Conservation (phyloP, 2,888 invertebrate species). For the Amiota minor region DNA sequence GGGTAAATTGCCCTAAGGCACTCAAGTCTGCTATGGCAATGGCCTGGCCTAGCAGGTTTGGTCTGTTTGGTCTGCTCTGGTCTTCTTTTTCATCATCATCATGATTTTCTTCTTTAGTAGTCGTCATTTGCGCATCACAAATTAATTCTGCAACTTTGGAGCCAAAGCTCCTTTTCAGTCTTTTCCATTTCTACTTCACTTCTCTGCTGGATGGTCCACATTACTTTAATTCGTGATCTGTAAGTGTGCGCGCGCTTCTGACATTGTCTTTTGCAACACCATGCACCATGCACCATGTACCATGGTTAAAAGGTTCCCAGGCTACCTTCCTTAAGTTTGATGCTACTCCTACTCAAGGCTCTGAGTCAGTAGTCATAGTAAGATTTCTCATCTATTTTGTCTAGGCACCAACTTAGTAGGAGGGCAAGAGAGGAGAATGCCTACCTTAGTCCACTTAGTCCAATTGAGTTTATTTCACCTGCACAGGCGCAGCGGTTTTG, state of each 20-base stretch:
- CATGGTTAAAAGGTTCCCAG: background rate
- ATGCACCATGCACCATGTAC: conserved; percentile 1
- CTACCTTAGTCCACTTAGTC: conserved; percentile 33
- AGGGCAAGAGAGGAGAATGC: background rate
- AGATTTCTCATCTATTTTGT: conserved; percentile 31
- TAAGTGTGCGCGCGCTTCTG: conserved; percentile 38
- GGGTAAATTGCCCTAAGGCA: conserved; percentile 58
- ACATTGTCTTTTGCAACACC: background rate
- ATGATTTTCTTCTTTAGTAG: conserved; percentile 12
- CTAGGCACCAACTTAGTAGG: background rate
- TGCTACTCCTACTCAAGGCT: conserved; percentile 38
- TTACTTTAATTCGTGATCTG: conserved; percentile 37
- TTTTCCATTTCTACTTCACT: background rate
- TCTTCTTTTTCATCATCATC: no score
- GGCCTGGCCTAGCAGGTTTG: background rate
- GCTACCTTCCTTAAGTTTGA: conserved; percentile 14
- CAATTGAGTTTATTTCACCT: conserved; percentile 56
- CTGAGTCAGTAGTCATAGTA: conserved; percentile 56
- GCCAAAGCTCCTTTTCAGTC: background rate
- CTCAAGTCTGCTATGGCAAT: conserved; percentile 23
- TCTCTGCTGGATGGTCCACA: background rate
- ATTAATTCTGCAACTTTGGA: conserved; percentile 52
- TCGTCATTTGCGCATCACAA: conserved; percentile 62
- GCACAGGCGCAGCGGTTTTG: conserved; percentile 63
- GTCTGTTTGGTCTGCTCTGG: no score